Conservation (phyloP, 2,797 vertebrate species). For the Garrulus glandarius region DNA sequence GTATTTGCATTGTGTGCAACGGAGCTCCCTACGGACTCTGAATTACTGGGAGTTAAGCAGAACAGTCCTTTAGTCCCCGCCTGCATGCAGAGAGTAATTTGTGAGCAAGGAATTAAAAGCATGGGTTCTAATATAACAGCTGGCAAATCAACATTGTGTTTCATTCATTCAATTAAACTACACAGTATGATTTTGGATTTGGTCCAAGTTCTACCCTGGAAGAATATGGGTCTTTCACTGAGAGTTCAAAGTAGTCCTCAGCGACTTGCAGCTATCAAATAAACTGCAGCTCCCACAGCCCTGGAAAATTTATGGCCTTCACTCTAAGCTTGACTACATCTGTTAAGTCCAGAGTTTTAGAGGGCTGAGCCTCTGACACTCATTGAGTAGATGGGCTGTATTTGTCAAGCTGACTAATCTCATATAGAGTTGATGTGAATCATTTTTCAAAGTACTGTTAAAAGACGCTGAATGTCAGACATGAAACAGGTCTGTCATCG, state of each 20-base stretch:
- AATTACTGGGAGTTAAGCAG: constrained; percentile 20
- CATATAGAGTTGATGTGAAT: neutral
- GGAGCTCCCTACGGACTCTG: neutral
- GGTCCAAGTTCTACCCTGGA: neutral
- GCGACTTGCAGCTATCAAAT: neutral
- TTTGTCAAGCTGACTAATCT: constrained; percentile 31
- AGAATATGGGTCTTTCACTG: neutral
- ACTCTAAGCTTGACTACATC: neutral
- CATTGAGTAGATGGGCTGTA: neutral
- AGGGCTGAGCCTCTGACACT: neutral
- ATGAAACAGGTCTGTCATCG: neutral
- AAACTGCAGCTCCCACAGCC: neutral
- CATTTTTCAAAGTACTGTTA: constrained; percentile 16
- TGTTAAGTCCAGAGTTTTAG: neutral
- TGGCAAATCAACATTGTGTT: constrained; percentile 36
- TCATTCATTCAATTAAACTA: constrained; percentile 53
- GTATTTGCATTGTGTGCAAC: neutral
- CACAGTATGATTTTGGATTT: neutral
- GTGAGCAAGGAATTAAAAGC: constrained; percentile 33
- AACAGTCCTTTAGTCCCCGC: neutral
- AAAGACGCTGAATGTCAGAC: neutral
- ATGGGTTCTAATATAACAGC: constrained; percentile 29
- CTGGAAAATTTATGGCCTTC: constrained; percentile 19
- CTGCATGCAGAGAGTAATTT: constrained; percentile 24
- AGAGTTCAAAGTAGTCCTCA: neutral